Percentiles rank a stretch among this genome's conserved stretches.
phyloP scores from a whole-genome alignment of 2,113 vertebrate genomes.

The Excalfactoria chinensis region DNA sequence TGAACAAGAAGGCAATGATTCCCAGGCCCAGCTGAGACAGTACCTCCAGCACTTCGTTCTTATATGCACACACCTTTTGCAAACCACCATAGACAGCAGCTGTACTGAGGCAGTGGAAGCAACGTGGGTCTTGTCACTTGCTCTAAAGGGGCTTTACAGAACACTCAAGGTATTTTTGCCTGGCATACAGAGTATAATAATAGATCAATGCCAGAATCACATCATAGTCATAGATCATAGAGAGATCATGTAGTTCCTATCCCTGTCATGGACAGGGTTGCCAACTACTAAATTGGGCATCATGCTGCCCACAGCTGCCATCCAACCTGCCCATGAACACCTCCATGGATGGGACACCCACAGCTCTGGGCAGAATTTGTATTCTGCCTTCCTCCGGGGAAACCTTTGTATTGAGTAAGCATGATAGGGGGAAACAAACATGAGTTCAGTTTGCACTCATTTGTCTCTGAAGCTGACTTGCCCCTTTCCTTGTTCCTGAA shows the following conservation, averaged over 20 bases:
- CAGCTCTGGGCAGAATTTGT: neutral
- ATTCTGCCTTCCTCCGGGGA: accelerated
- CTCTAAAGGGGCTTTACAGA: slow-evolving; percentile 95
- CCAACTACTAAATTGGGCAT: too few relatives aligned
- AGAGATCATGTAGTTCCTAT: neutral
- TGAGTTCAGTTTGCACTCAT: neutral
- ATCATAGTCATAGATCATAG: too few relatives aligned
- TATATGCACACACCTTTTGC: slow-evolving; percentile 90
- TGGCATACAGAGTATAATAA: accelerated
- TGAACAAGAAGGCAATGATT: slow-evolving; percentile 63
- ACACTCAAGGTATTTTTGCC: slow-evolving; percentile 86
- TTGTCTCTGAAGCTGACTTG: neutral
- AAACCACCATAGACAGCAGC: slow-evolving; percentile 84
- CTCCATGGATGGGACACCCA: too few relatives aligned
- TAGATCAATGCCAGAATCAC: neutral
- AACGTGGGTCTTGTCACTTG: slow-evolving; percentile 93
- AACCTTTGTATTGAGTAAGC: neutral
- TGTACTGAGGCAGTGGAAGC: slow-evolving; percentile 91
- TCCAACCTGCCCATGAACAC: too few relatives aligned
- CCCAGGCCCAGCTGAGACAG: slow-evolving; percentile 81
- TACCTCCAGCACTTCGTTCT: slow-evolving; percentile 91
- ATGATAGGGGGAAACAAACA: neutral
- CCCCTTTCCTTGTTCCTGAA: neutral
- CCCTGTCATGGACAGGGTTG: too few relatives aligned
- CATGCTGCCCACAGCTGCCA: too few relatives aligned